A percentile compares a stretch with the other conserved stretches of the same genome.
Evolutionary conservation across 2,113 vertebrate species (phyloP).

Genomic region (Hypocryptadius cinnamomeus): DNA sequence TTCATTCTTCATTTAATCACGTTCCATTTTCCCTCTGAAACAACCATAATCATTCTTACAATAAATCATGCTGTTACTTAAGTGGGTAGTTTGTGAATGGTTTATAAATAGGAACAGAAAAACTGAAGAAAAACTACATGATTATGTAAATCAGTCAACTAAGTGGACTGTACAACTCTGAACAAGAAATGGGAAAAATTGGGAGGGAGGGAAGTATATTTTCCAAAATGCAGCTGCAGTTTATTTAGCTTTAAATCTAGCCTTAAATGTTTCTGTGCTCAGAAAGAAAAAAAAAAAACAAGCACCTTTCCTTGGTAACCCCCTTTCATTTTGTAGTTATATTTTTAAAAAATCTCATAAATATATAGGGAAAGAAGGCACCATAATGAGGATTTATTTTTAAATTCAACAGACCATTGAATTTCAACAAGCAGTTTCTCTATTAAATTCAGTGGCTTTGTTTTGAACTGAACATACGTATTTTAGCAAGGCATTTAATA

Average conservation of each 20-base stretch:
- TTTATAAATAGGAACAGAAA: constrained; percentile 51
- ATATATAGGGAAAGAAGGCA: not conserved
- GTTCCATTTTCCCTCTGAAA: constrained; percentile 36
- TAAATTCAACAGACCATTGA: constrained; percentile 14
- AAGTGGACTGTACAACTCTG: constrained; percentile 26
- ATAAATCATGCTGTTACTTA: constrained; percentile 45
- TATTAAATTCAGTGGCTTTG: constrained; percentile 20
- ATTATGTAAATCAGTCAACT: constrained; percentile 35
- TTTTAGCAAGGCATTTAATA: constrained; percentile 33
- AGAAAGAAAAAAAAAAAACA: not conserved
- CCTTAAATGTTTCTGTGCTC: not conserved
- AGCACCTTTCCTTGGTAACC: not conserved
- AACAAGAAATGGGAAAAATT: constrained; percentile 5
- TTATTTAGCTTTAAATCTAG: constrained; percentile 8
- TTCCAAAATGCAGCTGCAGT: constrained; percentile 10
- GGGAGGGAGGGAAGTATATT: not conserved
- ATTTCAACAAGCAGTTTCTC: not conserved
- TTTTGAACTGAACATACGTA: constrained; percentile 26
- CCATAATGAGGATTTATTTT: constrained; percentile 38
- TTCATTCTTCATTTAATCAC: constrained; percentile 46
- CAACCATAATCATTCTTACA: constrained; percentile 23
- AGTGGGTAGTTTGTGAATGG: constrained; percentile 42
- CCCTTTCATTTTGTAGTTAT: not conserved
- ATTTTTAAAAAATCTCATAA: not conserved
- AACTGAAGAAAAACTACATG: constrained; percentile 41